Evolutionary conservation across 2,888 invertebrate genomes (phyloP).

Genomic region (Pachliopta kotzebuea): DNA sequence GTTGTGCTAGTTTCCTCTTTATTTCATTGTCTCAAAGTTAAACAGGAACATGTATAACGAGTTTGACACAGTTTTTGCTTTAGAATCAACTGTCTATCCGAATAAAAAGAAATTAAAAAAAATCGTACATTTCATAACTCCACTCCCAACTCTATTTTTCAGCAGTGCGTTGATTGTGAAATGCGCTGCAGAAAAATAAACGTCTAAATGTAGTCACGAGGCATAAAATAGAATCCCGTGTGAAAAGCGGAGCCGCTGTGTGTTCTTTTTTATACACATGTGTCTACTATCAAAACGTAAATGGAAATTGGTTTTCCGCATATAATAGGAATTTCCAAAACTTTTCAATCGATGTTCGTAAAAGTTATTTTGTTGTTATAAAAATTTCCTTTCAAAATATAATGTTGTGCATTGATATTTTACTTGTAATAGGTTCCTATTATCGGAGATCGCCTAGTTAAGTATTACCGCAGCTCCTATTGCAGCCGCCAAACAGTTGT

Average conservation of each 20-base stretch:
- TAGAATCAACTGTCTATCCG: conserved; percentile 7
- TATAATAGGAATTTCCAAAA: conserved; percentile 18
- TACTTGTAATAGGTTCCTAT: too few relatives aligned
- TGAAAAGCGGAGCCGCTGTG: conserved; percentile 18
- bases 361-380: neutral
- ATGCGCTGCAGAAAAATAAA: conserved; percentile 27
- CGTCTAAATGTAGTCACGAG: conserved; percentile 26
- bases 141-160: conserved; percentile 23
- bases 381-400: neutral
- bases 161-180: conserved; percentile 29
- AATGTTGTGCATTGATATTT: too few relatives aligned
- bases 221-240: conserved; percentile 27
- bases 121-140: conserved; percentile 21
- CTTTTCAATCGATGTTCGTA: neutral
- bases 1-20: neutral
- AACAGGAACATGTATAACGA: neutral
- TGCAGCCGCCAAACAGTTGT: too few relatives aligned
- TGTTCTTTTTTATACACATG: conserved; percentile 25
- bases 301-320: conserved; percentile 26
- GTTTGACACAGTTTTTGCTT: neutral
- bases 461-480: too few relatives aligned
- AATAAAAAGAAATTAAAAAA: neutral
- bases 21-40: neutral
- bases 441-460: too few relatives aligned
- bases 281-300: conserved; percentile 27